Conservation (phyloP, 2,797 vertebrate genomes). For the Schizopygopsis pylzovi region DNA sequence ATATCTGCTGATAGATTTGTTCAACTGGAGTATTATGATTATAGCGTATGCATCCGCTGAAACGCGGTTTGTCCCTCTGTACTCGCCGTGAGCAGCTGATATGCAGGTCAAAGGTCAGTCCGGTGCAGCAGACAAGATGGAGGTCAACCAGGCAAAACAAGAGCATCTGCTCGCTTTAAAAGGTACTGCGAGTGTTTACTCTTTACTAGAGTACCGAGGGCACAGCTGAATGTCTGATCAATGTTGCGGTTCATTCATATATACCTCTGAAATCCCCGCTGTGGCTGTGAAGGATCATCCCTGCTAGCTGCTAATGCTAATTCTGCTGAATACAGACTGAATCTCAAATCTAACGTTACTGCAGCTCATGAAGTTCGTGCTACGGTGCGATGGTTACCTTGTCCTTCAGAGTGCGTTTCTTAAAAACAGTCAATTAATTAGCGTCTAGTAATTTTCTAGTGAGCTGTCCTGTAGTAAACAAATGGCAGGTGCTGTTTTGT, state of each 20-base stretch:
- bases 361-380: background rate
- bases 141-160: slow-evolving; percentile 92
- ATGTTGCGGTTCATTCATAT: background rate
- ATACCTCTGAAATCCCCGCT: background rate
- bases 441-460: background rate
- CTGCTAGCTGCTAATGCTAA: slow-evolving; percentile 24
- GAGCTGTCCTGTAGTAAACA: background rate
- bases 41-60: background rate
- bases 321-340: background rate
- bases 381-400: background rate
- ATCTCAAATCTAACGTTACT: background rate
- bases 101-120: slow-evolving; percentile 66
- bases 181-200: slow-evolving; percentile 76
- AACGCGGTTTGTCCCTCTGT: slow-evolving; percentile 55
- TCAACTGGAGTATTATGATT: too few relatives aligned
- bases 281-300: background rate
- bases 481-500: background rate
- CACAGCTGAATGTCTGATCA: too few relatives aligned
- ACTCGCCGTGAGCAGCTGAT: slow-evolving; percentile 59
- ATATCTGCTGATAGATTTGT: too few relatives aligned
- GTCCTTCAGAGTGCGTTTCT: background rate
- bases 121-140: slow-evolving; percentile 78
- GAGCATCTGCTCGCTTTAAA: slow-evolving; percentile 95
- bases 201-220: background rate
- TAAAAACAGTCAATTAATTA: background rate